Percentiles rank a stretch among this genome's conserved stretches.
Conservation (phyloP, 2,113 vertebrate genomes). For the Microcebus ravelobensis region DNA sequence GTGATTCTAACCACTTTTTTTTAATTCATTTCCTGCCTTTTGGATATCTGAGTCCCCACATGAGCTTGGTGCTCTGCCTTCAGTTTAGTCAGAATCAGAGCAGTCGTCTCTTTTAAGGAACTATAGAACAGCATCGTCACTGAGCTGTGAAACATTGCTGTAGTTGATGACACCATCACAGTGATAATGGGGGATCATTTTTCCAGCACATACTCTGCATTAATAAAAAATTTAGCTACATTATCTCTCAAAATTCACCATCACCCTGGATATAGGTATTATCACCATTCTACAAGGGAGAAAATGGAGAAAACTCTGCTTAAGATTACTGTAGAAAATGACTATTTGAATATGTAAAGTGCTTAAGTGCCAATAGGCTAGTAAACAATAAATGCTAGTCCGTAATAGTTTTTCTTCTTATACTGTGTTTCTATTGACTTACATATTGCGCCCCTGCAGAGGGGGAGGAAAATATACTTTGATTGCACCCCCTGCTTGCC, state of each 20-base stretch:
- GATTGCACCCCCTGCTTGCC: background rate
- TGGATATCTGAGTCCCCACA: background rate
- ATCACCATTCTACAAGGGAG: background rate
- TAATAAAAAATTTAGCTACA: background rate
- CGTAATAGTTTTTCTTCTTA: background rate
- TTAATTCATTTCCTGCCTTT: background rate
- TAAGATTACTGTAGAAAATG: background rate
- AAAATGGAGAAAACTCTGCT: background rate
- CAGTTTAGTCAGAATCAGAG: background rate
- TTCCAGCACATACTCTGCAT: background rate
- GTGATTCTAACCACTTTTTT: background rate
- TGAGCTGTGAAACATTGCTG: background rate
- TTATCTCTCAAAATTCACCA: background rate
- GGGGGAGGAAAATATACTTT: background rate
- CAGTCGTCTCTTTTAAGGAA: background rate
- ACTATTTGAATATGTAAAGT: background rate
- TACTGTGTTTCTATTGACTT: slow-evolving; percentile 8
- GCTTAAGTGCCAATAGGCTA: background rate
- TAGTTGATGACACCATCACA: background rate
- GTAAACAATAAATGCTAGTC: background rate
- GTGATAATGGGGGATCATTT: background rate
- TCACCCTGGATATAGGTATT: background rate
- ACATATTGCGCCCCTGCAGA: background rate
- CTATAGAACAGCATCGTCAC: background rate
- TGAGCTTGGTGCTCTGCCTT: background rate